Evolutionary conservation across 1,140 invertebrate species (phyloP), one percentile per base, ranked within the genome.

Genomic region (Pissodes strobi): DNA sequence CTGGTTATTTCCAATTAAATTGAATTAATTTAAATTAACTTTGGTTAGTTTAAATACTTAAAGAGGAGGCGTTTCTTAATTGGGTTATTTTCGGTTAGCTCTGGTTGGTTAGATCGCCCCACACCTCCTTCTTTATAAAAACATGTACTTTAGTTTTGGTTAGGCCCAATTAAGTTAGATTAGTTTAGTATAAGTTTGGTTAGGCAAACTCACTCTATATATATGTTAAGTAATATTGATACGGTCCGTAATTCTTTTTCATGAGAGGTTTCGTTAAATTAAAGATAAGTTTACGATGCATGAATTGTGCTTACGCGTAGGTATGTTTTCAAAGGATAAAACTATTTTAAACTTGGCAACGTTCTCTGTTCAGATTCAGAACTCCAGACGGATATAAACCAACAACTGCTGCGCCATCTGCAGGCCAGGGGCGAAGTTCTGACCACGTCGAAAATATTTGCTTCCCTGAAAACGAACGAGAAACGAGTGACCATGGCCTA

Each of bases 401-500:
- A 61, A 30, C 30, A 41, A 19, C 21, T 71, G 34, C 9, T 65
- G 22, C 57, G 49, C 15, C 64, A 64, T 61, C 70, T 75, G 25
- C 1, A 41, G 27, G 59, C 27, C 0, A 49, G 57, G n/a, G 13
- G 57, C 17, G 12, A 53, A 61, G 39, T 72, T 19, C 23, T 23
- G 4, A n/a, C 13, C 1, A 38, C 65, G 1, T 73, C 72, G 3
- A 15, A 46, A 18, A 18, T 48, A 10, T 76, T 78, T 64, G 23
- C 25, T 21, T n/a, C 18, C 23, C 17, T 76, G n/a, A 27, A 41
- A 25, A 65, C 64, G 9, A 72, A 76, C 45, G 49, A 15, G 12
- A 68, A 64, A 60, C 68, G 74, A 8, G 74, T 78, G 0, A 45
- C 68, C 25, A 76, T 74, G 45, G 68, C 69, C 12, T 27, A 41